Evolutionary conservation across 23 tunicate genomes (phyloP).

Genomic region (Trididemnum nubilum): DNA sequence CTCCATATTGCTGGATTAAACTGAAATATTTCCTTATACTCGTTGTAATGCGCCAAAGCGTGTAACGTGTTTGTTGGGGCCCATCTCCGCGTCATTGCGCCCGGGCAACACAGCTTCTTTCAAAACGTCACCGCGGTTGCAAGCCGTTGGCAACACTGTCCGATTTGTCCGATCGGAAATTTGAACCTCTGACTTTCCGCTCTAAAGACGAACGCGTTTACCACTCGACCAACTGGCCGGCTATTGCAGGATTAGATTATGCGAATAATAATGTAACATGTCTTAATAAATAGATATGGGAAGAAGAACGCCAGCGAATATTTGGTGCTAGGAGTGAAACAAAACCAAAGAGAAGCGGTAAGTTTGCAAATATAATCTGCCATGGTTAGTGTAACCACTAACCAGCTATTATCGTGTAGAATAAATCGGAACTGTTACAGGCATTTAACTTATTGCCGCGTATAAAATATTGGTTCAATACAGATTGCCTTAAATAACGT

Average conservation of each 20-base stretch:
- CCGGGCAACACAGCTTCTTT: neutral
- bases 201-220: neutral
- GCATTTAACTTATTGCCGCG: no score
- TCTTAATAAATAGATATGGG: slow-evolving; percentile 61
- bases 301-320: slow-evolving; percentile 52
- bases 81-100: neutral
- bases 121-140: neutral
- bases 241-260: neutral
- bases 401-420: no score
- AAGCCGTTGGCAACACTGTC: neutral
- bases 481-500: no score
- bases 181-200: neutral
- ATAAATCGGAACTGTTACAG: no score
- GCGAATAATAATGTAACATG: neutral
- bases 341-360: neutral
- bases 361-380: no score
- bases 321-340: slow-evolving; percentile 38
- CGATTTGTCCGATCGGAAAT: neutral
- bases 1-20: no score
- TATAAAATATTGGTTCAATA: no score
- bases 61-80: no score
- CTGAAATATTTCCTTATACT: neutral
- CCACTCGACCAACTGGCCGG: neutral
- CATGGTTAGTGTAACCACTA: no score
- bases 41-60: no score